Evolutionary conservation across 92 coral and sea anemone genomes (phyloP).

Genomic region (Porites lobata): DNA sequence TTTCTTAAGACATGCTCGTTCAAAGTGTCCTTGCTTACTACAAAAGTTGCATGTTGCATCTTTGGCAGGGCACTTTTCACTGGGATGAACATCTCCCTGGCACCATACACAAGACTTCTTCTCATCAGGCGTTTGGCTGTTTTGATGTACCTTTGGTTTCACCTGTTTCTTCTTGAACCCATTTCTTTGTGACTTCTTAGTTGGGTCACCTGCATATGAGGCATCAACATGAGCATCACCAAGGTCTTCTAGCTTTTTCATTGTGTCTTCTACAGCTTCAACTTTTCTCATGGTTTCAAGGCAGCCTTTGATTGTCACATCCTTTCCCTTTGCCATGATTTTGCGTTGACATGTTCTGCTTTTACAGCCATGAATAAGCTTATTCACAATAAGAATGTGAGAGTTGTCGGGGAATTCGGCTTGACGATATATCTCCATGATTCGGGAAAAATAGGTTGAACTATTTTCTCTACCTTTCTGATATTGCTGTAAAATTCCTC

Average conservation of each 20-base stretch:
- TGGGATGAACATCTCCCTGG: constrained; percentile 50
- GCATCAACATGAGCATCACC: constrained; percentile 60
- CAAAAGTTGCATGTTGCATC: constrained; percentile 54
- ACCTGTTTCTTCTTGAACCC: constrained; percentile 44
- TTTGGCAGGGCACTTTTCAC: constrained; percentile 72
- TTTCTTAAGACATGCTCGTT: constrained; percentile 62
- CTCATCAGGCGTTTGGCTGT: constrained; percentile 26
- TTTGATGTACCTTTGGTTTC: constrained; percentile 24
- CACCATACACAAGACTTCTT: constrained; percentile 57
- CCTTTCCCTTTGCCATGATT: constrained; percentile 63
- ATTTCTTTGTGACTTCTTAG: constrained; percentile 69
- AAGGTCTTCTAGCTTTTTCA: constrained; percentile 55
- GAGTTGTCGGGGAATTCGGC: constrained; percentile 72
- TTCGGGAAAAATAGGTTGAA: constrained; percentile 63
- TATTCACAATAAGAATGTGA: constrained; percentile 69
- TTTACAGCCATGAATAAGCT: constrained; percentile 75
- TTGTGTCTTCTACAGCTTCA: constrained; percentile 66
- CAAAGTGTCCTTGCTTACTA: constrained; percentile 62
- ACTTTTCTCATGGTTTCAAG: constrained; percentile 67
- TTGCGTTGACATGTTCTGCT: constrained; percentile 56
- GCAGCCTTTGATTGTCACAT: constrained; percentile 52
- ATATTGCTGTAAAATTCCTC: constrained; percentile 40
- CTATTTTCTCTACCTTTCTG: constrained; percentile 23
- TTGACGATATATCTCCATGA: constrained; percentile 69
- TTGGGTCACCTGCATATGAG: constrained; percentile 65